phyloP scores from a whole-genome alignment of 2,888 invertebrate genomes.

The Trachelus stipa region DNA sequence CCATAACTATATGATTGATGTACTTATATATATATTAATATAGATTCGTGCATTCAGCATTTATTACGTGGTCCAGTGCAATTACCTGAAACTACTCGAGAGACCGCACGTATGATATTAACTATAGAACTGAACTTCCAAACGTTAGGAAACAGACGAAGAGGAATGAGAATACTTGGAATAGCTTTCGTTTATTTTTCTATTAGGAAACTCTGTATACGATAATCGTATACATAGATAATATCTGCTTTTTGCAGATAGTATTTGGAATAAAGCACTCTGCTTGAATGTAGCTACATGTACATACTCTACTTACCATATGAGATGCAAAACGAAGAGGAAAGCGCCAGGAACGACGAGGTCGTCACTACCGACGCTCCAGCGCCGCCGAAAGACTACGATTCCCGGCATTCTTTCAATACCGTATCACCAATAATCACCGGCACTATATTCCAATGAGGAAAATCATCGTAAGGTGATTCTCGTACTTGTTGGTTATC shows the following conservation, averaged over 20 bases:
- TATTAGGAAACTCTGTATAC: not conserved
- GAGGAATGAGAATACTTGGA: not conserved
- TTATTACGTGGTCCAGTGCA: not conserved
- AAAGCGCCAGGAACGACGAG: slow-evolving; percentile 86
- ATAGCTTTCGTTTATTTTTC: not conserved
- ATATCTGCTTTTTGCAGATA: no score
- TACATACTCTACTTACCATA: slow-evolving; percentile 75
- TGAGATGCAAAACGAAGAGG: slow-evolving; percentile 79
- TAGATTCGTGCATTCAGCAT: not conserved
- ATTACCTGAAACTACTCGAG: not conserved
- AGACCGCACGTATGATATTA: not conserved
- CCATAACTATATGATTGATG: not conserved
- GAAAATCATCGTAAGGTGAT: slow-evolving; percentile 9
- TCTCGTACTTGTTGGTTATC: not conserved
- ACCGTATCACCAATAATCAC: not conserved
- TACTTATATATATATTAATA: not conserved
- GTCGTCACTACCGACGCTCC: slow-evolving; percentile 92
- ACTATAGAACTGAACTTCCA: not conserved
- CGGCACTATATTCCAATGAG: slow-evolving; percentile 21
- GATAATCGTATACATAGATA: not conserved
- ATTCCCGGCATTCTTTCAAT: slow-evolving; percentile 82
- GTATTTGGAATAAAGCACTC: not conserved
- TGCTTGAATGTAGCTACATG: not conserved
- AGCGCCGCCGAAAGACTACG: slow-evolving; percentile 84
- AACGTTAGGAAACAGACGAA: not conserved